Evolutionary conservation across 1,140 invertebrate genomes (phyloP).

Genomic region (Olivierus martensii): DNA sequence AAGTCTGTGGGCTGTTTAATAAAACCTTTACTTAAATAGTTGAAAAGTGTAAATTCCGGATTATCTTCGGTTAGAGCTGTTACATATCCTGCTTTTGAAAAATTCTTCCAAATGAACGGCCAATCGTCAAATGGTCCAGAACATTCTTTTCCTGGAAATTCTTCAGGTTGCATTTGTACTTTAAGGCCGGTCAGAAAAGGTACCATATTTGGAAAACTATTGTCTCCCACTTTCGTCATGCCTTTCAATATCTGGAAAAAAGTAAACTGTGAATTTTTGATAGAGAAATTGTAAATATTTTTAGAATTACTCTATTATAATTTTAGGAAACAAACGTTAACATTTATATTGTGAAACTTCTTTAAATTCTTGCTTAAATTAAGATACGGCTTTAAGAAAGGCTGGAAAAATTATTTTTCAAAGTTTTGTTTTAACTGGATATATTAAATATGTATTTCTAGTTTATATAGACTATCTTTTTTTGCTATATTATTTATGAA

Average conservation of each 20-base stretch:
- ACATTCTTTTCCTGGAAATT: neutral
- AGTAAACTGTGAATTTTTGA: no score
- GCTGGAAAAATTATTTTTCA: no score
- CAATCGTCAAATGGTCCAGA: slow-evolving; percentile 22
- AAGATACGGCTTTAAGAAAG: no score
- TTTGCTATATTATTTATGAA: no score
- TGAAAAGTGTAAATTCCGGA: slow-evolving; percentile 35
- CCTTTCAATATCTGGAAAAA: slow-evolving; percentile 38
- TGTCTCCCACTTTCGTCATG: slow-evolving; percentile 32
- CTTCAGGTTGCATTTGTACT: neutral
- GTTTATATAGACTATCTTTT: no score
- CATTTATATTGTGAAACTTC: no score
- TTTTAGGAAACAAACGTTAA: no score
- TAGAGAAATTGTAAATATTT: no score
- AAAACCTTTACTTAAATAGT: slow-evolving; percentile 34
- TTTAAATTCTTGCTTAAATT: no score
- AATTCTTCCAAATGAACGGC: slow-evolving; percentile 38
- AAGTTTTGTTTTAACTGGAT: no score
- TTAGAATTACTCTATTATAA: no score
- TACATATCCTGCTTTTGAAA: slow-evolving; percentile 30
- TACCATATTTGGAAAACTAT: slow-evolving; percentile 33
- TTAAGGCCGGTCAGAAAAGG: slow-evolving; percentile 27
- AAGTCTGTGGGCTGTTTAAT: slow-evolving; percentile 32
- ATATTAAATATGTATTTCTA: no score
- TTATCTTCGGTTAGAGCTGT: slow-evolving; percentile 38